Conservation (phyloP, 1,140 invertebrate genomes). For the Zaprionus ghesquierei region DNA sequence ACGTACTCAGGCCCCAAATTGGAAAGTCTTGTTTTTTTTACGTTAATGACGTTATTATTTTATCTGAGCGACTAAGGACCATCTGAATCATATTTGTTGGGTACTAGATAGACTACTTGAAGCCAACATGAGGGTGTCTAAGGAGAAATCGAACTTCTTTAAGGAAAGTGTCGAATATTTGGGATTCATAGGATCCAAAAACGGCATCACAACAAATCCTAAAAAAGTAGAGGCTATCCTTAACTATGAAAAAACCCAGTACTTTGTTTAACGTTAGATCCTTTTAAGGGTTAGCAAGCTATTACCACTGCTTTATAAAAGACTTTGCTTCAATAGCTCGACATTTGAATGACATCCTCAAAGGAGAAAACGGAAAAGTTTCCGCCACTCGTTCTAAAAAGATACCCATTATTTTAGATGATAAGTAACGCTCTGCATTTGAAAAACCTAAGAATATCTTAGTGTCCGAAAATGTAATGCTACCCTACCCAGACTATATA, state of each 20-base stretch:
- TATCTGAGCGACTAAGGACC: neutral
- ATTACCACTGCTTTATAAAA: too few species aligned
- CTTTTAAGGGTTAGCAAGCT: neutral
- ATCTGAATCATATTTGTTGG: neutral
- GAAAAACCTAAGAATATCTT: neutral
- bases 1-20: neutral
- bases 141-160: neutral
- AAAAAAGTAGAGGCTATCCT: neutral
- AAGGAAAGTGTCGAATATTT: neutral
- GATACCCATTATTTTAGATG: neutral
- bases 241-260: neutral
- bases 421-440: neutral
- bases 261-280: neutral
- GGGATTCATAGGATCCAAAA: neutral
- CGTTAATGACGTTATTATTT: neutral
- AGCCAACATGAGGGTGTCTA: too few species aligned
- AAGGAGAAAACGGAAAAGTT: conserved; percentile 2
- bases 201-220: neutral
- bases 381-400: neutral
- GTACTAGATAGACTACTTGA: neutral
- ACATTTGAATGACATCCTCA: neutral
- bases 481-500: neutral
- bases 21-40: neutral
- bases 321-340: neutral
- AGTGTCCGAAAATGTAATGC: neutral